A percentile compares a stretch with the other conserved stretches of the same genome.
Conservation (phyloP, 2,888 invertebrate genomes). For the Drosophila fungiperda region DNA sequence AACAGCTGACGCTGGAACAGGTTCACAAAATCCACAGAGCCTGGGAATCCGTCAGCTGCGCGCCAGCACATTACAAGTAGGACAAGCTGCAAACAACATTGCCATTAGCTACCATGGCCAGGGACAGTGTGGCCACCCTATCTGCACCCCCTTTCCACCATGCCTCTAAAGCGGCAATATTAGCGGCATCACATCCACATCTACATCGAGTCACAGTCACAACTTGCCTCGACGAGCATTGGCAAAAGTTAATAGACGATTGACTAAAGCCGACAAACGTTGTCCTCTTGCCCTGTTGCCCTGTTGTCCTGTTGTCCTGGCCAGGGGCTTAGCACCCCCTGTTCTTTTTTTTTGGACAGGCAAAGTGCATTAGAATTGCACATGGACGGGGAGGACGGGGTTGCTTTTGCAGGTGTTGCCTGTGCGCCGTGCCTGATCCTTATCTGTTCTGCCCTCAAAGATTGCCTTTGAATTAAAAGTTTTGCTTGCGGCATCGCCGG, state of each 20-base stretch:
- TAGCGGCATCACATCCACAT: slow-evolving; percentile 67
- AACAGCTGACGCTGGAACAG: slow-evolving; percentile 74
- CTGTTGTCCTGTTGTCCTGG: slow-evolving; percentile 46
- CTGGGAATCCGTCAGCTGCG: slow-evolving; percentile 75
- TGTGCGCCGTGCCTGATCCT: slow-evolving; percentile 52
- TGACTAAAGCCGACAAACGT: slow-evolving; percentile 76
- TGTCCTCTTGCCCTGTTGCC: slow-evolving; percentile 30
- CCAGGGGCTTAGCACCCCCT: slow-evolving; percentile 71
- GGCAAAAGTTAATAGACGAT: slow-evolving; percentile 83
- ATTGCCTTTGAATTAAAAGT: slow-evolving; percentile 66
- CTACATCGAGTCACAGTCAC: slow-evolving; percentile 37
- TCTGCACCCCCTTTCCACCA: neutral
- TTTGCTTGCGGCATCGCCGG: slow-evolving; percentile 69
- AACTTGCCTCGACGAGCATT: slow-evolving; percentile 34
- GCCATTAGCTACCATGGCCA: slow-evolving; percentile 62
- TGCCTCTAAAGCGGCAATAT: slow-evolving; percentile 46
- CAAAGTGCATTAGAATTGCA: slow-evolving; percentile 71
- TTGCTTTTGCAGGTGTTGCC: slow-evolving; percentile 74
- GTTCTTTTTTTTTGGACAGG: slow-evolving; percentile 49
- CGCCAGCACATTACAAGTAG: slow-evolving; percentile 81
- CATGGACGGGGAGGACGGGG: slow-evolving; percentile 30
- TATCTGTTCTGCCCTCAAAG: slow-evolving; percentile 12
- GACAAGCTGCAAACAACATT: slow-evolving; percentile 79
- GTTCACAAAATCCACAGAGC: slow-evolving; percentile 71
- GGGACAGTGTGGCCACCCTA: slow-evolving; percentile 23